A percentile compares a stretch with the other conserved stretches of the same genome.
phyloP scores from a whole-genome alignment of 2,797 vertebrate species.

The Hyperoplus lanceolatus region DNA sequence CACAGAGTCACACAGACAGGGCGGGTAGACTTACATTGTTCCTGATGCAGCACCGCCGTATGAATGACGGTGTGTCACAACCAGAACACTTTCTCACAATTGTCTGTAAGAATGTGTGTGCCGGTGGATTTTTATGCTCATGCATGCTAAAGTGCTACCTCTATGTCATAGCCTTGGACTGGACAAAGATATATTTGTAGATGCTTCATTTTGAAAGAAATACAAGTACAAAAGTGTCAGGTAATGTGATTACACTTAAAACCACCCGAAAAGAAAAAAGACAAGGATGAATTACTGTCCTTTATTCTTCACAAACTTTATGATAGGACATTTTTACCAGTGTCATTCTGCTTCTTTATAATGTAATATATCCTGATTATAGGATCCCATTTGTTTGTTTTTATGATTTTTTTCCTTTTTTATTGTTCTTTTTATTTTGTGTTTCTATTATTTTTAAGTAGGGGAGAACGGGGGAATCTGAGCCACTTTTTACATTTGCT shows the following conservation, averaged over 20 bases:
- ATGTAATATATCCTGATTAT: too few relatives aligned
- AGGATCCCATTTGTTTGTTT: too few relatives aligned
- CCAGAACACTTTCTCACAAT: slow-evolving; percentile 81
- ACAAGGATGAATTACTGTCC: not conserved
- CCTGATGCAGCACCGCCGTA: slow-evolving; percentile 45
- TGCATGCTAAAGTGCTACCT: slow-evolving; percentile 6
- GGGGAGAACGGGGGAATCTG: too few relatives aligned
- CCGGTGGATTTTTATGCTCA: slow-evolving; percentile 52
- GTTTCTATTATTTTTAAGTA: too few relatives aligned
- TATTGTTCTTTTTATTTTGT: too few relatives aligned
- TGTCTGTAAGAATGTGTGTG: slow-evolving; percentile 72
- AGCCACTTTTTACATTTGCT: too few relatives aligned
- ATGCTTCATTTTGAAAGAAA: slow-evolving; percentile 11
- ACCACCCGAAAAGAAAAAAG: not conserved
- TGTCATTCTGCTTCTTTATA: not conserved
- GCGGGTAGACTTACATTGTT: slow-evolving; percentile 82
- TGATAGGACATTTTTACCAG: not conserved
- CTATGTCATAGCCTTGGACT: not conserved
- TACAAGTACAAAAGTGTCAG: not conserved
- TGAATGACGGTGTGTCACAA: slow-evolving; percentile 60
- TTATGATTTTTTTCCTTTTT: too few relatives aligned
- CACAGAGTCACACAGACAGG: slow-evolving; percentile 82
- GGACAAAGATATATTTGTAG: not conserved
- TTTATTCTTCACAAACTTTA: not conserved
- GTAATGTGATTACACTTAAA: not conserved